A percentile compares a stretch with the other conserved stretches of the same genome.
phyloP scores from a whole-genome alignment of 2,113 vertebrate genomes.

The Atrichornis clamosus region DNA sequence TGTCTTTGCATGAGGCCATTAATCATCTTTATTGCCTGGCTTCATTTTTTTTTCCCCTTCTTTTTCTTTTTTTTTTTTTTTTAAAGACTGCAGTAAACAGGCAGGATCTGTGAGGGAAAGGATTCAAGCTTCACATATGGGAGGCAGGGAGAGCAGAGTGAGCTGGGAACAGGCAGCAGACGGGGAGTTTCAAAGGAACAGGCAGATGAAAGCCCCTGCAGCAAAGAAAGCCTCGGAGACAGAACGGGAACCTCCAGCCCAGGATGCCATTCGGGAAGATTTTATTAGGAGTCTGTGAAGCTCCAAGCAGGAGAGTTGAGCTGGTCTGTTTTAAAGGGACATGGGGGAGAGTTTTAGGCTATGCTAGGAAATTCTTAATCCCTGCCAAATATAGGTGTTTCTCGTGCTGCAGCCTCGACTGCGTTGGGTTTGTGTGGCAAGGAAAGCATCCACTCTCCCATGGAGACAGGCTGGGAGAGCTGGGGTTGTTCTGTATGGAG shows the following conservation, averaged over 20 bases:
- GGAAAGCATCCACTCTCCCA: neutral
- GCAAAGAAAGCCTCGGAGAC: neutral
- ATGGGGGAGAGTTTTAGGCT: neutral
- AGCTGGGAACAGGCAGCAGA: conserved; percentile 45
- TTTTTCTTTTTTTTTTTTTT: neutral
- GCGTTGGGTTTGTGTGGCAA: neutral
- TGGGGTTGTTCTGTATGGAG: neutral
- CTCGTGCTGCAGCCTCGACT: neutral
- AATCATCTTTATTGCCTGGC: neutral
- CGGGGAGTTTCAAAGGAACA: conserved; percentile 26
- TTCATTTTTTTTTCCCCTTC: neutral
- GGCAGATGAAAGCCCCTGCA: conserved; percentile 19
- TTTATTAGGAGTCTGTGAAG: neutral
- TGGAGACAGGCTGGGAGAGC: neutral
- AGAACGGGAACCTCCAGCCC: neutral
- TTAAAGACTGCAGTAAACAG: neutral
- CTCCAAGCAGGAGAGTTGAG: neutral
- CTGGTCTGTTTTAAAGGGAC: neutral
- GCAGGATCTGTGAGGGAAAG: neutral
- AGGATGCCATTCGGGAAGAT: neutral
- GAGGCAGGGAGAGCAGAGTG: neutral
- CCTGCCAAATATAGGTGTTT: neutral
- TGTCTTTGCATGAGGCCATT: neutral
- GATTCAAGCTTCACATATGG: neutral
- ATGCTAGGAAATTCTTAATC: neutral